Percentiles rank a stretch among this genome's conserved stretches.
These are phyloP conservation scores for Protodeltote pygarga DNA, from an alignment of 2,888 invertebrate species.

Conservation along the genomic window DNA sequence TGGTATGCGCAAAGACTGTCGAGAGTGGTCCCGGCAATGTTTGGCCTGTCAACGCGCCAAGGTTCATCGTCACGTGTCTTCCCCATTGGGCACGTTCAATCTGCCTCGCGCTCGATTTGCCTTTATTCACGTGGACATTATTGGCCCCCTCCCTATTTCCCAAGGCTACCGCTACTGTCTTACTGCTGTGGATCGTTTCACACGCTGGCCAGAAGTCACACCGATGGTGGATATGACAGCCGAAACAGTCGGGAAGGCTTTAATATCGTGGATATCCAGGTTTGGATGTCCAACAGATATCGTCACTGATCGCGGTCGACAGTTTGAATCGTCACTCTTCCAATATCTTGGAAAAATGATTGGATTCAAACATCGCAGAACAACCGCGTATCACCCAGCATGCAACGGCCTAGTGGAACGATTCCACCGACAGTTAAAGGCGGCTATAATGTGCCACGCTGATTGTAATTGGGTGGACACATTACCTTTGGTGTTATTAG, in stretches of 20 bases:
- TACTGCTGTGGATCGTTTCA: slow-evolving; percentile 10
- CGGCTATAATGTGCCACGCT: not conserved
- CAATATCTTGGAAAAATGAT: too few species aligned
- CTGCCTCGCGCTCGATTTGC: not conserved
- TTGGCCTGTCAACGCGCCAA: too few species aligned
- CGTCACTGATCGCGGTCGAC: too few species aligned
- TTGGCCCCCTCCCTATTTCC: slow-evolving; percentile 3
- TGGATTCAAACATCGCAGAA: too few species aligned
- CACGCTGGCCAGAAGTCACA: slow-evolving; percentile 11
- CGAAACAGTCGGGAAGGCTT: slow-evolving; percentile 13
- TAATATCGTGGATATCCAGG: slow-evolving; percentile 14
- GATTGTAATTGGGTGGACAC: not conserved
- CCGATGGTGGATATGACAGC: slow-evolving; percentile 9
- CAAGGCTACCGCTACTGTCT: slow-evolving; percentile 10
- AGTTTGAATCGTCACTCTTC: too few species aligned
- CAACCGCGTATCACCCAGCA: too few species aligned
- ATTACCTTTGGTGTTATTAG: not conserved
- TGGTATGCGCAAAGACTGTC: too few species aligned
- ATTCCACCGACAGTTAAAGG: not conserved
- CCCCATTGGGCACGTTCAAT: not conserved
- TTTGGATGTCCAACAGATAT: too few species aligned
- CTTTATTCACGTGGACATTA: slow-evolving; percentile 3
- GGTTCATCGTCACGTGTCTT: too few species aligned
- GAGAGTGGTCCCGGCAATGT: too few species aligned
- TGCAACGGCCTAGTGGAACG: not conserved